These are phyloP conservation scores for Chalcosyrphus nemorum DNA, from an alignment of 2,888 invertebrate genomes.

Conservation along the genomic window DNA sequence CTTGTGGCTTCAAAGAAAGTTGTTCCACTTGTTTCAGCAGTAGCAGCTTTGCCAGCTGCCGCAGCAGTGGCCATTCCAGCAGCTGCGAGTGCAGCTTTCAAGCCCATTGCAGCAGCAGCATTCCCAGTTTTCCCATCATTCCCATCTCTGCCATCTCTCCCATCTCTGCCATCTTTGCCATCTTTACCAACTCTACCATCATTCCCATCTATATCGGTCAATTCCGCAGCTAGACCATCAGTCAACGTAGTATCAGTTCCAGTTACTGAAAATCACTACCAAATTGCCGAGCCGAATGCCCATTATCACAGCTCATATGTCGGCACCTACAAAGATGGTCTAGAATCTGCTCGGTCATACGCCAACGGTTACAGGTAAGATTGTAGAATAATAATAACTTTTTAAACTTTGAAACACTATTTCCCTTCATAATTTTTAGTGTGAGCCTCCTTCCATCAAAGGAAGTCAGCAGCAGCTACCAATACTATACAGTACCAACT, in stretches of 20 bases:
- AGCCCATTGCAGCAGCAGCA: not conserved
- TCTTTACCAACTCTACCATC: not conserved
- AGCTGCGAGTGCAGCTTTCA: not conserved
- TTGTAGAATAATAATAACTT: not conserved
- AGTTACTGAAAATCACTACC: constrained; percentile 6
- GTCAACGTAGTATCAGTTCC: constrained; percentile 16
- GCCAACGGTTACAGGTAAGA: constrained; percentile 32
- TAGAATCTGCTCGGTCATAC: constrained; percentile 6
- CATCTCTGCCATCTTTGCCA: not conserved
- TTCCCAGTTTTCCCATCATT: not conserved
- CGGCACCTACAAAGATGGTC: constrained; percentile 3
- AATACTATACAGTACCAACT: constrained; percentile 16
- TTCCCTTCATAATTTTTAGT: not conserved
- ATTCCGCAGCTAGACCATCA: not conserved
- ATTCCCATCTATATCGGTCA: not conserved
- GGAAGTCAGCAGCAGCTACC: constrained; percentile 19
- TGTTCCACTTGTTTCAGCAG: constrained; percentile 6
- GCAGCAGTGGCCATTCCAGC: not conserved
- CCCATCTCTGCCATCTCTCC: not conserved
- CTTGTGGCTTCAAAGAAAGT: constrained; percentile 23
- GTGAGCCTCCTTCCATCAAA: constrained; percentile 20
- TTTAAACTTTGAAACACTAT: no score
- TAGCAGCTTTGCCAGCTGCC: not conserved
- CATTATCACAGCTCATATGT: constrained; percentile 13
- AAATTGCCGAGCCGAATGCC: constrained; percentile 11